phyloP scores from a whole-genome alignment of 2,797 vertebrate genomes.

The Chelonia mydas region DNA sequence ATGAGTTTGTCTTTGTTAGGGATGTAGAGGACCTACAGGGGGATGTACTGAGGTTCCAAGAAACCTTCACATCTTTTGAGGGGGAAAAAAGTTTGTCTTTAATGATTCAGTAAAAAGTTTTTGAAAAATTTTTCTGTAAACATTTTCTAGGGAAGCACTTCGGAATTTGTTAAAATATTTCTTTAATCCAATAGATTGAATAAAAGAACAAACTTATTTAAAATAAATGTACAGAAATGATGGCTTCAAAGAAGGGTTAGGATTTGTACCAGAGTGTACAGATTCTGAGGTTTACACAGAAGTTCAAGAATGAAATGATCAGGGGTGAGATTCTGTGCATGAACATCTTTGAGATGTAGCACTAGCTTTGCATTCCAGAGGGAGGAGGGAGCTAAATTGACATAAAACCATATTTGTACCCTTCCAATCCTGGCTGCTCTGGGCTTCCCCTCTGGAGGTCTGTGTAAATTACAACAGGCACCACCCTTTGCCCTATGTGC shows the following conservation, averaged over 20 bases:
- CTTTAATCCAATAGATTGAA: neutral
- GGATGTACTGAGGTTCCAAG: constrained; percentile 40
- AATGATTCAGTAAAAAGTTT: constrained; percentile 11
- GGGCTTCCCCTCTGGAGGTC: neutral
- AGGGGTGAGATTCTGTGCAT: neutral
- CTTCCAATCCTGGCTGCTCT: neutral
- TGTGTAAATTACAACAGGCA: accelerated
- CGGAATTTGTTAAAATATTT: neutral
- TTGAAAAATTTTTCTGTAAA: constrained; percentile 1
- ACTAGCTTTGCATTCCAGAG: neutral
- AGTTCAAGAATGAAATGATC: neutral
- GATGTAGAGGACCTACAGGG: neutral
- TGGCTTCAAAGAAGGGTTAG: neutral
- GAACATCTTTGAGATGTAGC: neutral
- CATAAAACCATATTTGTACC: neutral
- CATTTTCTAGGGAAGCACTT: neutral
- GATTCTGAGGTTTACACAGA: neutral
- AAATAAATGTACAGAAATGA: neutral
- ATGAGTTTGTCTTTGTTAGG: neutral
- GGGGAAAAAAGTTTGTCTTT: neutral
- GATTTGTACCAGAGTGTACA: neutral
- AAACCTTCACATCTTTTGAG: constrained; percentile 42
- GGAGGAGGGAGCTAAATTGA: accelerated
- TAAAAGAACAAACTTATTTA: neutral
- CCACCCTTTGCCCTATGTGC: neutral